Percentiles rank a stretch among this genome's conserved stretches.
Conservation (phyloP, 2,113 vertebrate genomes). For the Thalassoma bifasciatum region DNA sequence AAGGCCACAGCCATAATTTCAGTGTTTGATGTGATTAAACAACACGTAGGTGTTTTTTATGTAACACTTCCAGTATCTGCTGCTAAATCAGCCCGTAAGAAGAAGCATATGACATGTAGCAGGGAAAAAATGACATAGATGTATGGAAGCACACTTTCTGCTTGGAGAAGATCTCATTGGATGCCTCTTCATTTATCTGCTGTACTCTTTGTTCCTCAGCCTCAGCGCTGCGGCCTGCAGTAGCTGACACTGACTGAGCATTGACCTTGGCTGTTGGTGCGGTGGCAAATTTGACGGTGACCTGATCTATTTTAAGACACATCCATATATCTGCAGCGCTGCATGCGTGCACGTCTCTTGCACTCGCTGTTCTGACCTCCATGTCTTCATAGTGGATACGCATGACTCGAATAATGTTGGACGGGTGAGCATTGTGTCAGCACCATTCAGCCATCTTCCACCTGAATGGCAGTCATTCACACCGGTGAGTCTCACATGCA, state of each 20-base stretch:
- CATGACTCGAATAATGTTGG: slow-evolving; percentile 56
- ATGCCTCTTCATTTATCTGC: slow-evolving; percentile 7
- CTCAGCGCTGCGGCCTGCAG: slow-evolving; percentile 22
- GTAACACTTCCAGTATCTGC: no score
- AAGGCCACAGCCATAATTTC: no score
- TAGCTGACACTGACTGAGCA: slow-evolving; percentile 35
- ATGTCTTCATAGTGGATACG: slow-evolving; percentile 18
- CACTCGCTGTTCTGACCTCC: slow-evolving; percentile 28
- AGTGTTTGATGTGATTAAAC: no score
- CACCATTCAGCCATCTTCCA: slow-evolving; percentile 31
- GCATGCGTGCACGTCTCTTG: slow-evolving; percentile 3
- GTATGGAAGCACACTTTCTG: slow-evolving; percentile 8
- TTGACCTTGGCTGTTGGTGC: slow-evolving; percentile 65
- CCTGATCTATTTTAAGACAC: slow-evolving; percentile 68
- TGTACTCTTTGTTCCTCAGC: slow-evolving; percentile 19
- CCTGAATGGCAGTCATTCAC: slow-evolving; percentile 55
- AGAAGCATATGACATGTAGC: slow-evolving; percentile 15
- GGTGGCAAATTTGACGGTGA: slow-evolving; percentile 58
- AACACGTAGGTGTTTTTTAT: no score
- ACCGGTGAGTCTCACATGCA: slow-evolving; percentile 35
- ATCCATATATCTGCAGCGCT: slow-evolving; percentile 28
- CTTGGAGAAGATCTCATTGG: slow-evolving; percentile 17
- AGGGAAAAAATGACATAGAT: slow-evolving; percentile 17
- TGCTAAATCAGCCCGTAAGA: slow-evolving; percentile 31
- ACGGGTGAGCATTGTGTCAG: slow-evolving; percentile 22